Base-by-base conservation (phyloP, 2,888 invertebrate species). In the Ectobius pallidus region DNA sequence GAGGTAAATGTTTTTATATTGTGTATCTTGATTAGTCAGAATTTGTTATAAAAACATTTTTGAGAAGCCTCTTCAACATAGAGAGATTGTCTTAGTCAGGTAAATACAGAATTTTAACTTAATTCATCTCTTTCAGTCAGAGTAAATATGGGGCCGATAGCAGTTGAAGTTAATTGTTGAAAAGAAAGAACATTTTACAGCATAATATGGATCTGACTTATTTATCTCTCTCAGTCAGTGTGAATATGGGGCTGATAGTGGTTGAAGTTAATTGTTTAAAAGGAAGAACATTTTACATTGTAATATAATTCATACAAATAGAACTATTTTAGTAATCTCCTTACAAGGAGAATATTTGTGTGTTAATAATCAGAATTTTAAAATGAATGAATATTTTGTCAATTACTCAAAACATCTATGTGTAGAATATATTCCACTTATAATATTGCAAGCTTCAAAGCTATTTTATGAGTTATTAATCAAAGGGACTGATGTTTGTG, bases 291-390 rank as follows among this genome's bases (percentile, higher is more conserved):
- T 20, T 30, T 39, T 39, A 55, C 16, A 27, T 16, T 20, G 25
- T 22, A 27, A 55, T 55, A 16, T 27, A 22, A 55, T 55, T 20
- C 27, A 55, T 16, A 55, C 16, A 16, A 25, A 55, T 55, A 55
- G 55, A 55, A 16, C 27, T 65, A 65, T 65, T 65, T 65, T 65
- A 46, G 65, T 65, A 44, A 65, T 44, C 30, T n/a, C 25, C 6
- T 7, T 25, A n/a, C 25, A 25, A 25, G 30, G 16, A 27, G 44
- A 44, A 1, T 25, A 34, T 42, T 42, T 42, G 16, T 63, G 32
- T 65, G 65, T 65, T 65, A 27, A 18, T 22, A 11, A 46, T 46
- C 44, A 25, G 16, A 42, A 65, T 46, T 46, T 65, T 44, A 65
- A 46, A 65, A 65, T 7, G 16, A 16, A 65, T 14, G 30, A 32